Conservation (phyloP, 2,888 invertebrate genomes). For the Himalopsyche kuldschensis region DNA sequence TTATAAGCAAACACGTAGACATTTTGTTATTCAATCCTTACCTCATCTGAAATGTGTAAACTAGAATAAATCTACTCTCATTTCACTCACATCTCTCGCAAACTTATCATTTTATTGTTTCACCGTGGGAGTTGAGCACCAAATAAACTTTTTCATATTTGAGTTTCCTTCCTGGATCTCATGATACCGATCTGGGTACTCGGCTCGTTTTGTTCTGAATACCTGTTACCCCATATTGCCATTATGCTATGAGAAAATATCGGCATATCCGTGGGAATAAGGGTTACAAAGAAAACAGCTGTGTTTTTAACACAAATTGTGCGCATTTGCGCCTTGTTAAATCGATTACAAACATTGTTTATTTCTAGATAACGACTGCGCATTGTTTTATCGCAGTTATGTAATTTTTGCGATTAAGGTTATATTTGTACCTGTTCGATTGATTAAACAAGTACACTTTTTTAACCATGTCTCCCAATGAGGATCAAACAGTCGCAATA, state of each 20-base stretch:
- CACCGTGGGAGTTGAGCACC: not conserved
- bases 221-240: slow-evolving; percentile 12
- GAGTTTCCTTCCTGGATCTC: slow-evolving; percentile 4
- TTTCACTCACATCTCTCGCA: not conserved
- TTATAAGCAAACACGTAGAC: not conserved
- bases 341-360: not conserved
- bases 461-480: too few relatives aligned
- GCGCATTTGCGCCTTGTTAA: not conserved
- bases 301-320: not conserved
- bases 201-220: not conserved
- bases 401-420: not conserved
- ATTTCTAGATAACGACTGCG: not conserved
- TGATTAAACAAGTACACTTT: too few relatives aligned
- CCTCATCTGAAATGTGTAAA: not conserved
- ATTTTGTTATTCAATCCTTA: not conserved
- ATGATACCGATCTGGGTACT: not conserved
- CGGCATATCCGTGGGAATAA: not conserved
- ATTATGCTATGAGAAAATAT: not conserved
- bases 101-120: not conserved
- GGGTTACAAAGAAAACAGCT: not conserved
- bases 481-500: too few relatives aligned
- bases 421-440: too few relatives aligned
- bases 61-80: not conserved
- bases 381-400: not conserved
- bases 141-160: not conserved